phyloP scores from a whole-genome alignment of 2,797 vertebrate species.

The Argya squamiceps region DNA sequence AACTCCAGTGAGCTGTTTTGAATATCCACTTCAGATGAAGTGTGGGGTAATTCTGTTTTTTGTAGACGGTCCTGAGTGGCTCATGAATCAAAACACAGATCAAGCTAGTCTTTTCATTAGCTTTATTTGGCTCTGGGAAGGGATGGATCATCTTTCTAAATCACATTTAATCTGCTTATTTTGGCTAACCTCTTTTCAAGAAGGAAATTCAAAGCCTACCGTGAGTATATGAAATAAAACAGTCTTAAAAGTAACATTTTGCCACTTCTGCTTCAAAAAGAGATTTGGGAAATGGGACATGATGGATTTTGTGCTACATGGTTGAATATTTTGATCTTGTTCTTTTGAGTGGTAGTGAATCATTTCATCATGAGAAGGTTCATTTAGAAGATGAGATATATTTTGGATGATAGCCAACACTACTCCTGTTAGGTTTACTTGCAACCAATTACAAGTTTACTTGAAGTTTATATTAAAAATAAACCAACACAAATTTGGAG shows the following conservation, averaged over 20 bases:
- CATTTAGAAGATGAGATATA: not conserved
- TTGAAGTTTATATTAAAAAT: not conserved
- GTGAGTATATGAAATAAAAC: not conserved
- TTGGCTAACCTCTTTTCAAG: slow-evolving; percentile 75
- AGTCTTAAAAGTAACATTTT: slow-evolving; percentile 22
- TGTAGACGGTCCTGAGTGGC: not conserved
- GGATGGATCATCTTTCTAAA: slow-evolving; percentile 79
- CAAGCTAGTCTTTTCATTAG: slow-evolving; percentile 82
- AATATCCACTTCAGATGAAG: not conserved
- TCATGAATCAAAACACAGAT: slow-evolving; percentile 69
- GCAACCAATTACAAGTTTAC: not conserved
- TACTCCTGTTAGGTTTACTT: not conserved
- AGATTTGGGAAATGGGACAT: not conserved
- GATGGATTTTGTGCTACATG: not conserved
- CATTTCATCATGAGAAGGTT: not conserved
- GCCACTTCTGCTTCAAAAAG: not conserved
- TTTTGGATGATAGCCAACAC: not conserved
- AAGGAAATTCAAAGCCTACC: slow-evolving; percentile 51
- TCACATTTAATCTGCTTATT: slow-evolving; percentile 85
- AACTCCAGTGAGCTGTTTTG: not conserved
- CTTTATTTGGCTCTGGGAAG: slow-evolving; percentile 82
- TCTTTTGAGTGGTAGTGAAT: not conserved
- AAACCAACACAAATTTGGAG: not conserved
- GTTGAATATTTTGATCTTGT: not conserved
- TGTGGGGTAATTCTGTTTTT: not conserved